Evolutionary conservation across 2,888 invertebrate species (phyloP).

Genomic region (Acanthopleura granulata): DNA sequence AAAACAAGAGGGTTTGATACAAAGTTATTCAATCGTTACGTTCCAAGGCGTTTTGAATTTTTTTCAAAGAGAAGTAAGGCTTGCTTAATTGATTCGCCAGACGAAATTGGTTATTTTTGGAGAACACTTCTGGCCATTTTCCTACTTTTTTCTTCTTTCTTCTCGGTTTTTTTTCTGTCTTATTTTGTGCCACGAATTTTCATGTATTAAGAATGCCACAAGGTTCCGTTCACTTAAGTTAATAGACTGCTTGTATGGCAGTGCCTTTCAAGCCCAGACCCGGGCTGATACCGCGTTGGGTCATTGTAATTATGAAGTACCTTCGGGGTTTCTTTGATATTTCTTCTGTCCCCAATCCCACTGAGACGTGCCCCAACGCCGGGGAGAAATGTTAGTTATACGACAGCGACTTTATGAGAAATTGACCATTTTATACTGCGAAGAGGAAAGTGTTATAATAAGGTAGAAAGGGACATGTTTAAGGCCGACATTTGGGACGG

Average conservation of each 20-base stretch:
- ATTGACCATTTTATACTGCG: constrained; percentile 11
- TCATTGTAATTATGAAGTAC: constrained; percentile 6
- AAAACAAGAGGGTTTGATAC: too few species aligned
- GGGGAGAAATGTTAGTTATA: constrained; percentile 9
- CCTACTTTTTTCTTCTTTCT: too few species aligned
- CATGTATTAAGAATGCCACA: not conserved
- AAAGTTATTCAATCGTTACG: too few species aligned
- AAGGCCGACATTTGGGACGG: not conserved
- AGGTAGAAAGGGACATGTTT: constrained; percentile 3
- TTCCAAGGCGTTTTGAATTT: too few species aligned
- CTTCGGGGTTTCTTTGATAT: constrained; percentile 18
- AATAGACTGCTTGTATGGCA: not conserved
- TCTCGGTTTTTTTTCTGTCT: too few species aligned
- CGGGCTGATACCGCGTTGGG: not conserved
- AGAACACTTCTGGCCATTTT: too few species aligned
- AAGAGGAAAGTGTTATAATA: constrained; percentile 8
- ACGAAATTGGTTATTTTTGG: too few species aligned
- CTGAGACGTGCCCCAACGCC: constrained; percentile 17
- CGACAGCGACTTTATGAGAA: constrained; percentile 6
- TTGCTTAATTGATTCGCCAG: too few species aligned
- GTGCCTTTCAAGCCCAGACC: not conserved
- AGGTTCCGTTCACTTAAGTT: not conserved
- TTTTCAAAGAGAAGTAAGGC: too few species aligned
- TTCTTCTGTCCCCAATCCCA: not conserved
- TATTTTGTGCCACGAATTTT: not conserved